Base-by-base conservation (phyloP, 92 coral and sea anemone species). In the Phymanthus crucifer region DNA sequence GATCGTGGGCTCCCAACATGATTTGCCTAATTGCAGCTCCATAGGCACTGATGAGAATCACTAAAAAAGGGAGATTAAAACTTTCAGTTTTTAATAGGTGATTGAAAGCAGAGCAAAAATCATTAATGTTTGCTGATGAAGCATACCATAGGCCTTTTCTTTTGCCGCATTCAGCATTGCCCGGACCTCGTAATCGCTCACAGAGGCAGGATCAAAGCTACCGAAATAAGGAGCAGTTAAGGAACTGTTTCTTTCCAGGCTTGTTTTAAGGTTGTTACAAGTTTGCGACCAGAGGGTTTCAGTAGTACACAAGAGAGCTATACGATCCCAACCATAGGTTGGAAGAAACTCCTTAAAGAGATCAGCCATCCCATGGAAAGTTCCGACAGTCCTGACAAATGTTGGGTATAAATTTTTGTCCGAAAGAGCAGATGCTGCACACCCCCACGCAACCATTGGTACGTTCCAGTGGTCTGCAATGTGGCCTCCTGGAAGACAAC, bases 381-480 rank as follows among this genome's bases (percentile, higher is more conserved):
- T 86, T n/a, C 93, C 93, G 66, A 84, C 87, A 29, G 96, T 91
- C 56, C 96, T 87, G 31, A 86, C 91, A 65, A 91, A 91, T 33
- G 83, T 80, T 47, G 96, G 91, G 68, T 86, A 91, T 48, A 72
- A 76, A 1, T 40, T 72, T 52, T 86, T 91, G 83, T 91, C 90
- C 26, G 91, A 79, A 57, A 91, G 72, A 32, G 32, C 74, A 9
- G 91, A 50, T 13, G 87, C 86, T n/a, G 82, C 31, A 40, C 96
- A 91, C 23, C 93, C 96, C 96, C 96, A 91, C 19, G 96, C 87
- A 71, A 91, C 73, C 89, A 91, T 89, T 11, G 90, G 88, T 32
- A 76, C 74, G 74, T 83, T 84, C 96, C 93, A 91, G 64, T 89
- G 83, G 68, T 45, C 81, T 32, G 89, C 96, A 36, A 91, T 77